Evolutionary conservation across 2,888 invertebrate genomes (phyloP), one percentile per base, ranked within the genome.

Genomic region (Amphipyra berbera): DNA sequence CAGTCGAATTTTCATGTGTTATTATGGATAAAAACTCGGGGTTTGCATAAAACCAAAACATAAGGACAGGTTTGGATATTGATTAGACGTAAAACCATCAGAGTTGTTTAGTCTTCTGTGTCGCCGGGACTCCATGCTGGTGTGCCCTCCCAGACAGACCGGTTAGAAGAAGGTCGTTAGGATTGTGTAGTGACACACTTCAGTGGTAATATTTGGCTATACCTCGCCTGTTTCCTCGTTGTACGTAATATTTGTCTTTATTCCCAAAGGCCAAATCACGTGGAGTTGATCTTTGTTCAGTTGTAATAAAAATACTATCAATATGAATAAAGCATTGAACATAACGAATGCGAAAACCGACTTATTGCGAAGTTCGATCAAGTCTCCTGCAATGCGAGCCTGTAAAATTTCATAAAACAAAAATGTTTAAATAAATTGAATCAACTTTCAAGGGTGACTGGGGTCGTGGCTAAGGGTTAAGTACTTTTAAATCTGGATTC

Each of bases 311-410:
- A 99, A 98, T 90, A 99, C 99, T 95, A 99, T 98, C 96, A 99
- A 97, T 93, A 99, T 98, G 97, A 99, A 99, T 91, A 99, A 97
- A 94, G 99, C 98, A 97, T 99, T 99, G 96, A 99, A 97, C 99
- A 99, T 99, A 96, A 99, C 98, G 97, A 99, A 99, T 91, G 98
- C 98, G 95, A 99, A 98, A 89, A 98, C 98, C 88, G 98, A 98
- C 95, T 99, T 98, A 97, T 99, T 99, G 90, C 99, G 96, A 90
- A 99, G 97, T 91, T 99, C 99, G 91, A 98, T 96, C 94, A 99
- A 96, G 95, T 99, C 98, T 87, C 96, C 95, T 88, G 98, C 98
- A 88, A 98, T 97, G 91, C 98, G 96, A 90, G 97, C 98, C 98
- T 98, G 96, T 94, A 96, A 96, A 93, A 91, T 88, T 88, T 89